Evolutionary conservation across 2,113 vertebrate genomes (phyloP), one percentile per base, ranked within the genome.

Genomic region (Porphyrio hochstetteri): DNA sequence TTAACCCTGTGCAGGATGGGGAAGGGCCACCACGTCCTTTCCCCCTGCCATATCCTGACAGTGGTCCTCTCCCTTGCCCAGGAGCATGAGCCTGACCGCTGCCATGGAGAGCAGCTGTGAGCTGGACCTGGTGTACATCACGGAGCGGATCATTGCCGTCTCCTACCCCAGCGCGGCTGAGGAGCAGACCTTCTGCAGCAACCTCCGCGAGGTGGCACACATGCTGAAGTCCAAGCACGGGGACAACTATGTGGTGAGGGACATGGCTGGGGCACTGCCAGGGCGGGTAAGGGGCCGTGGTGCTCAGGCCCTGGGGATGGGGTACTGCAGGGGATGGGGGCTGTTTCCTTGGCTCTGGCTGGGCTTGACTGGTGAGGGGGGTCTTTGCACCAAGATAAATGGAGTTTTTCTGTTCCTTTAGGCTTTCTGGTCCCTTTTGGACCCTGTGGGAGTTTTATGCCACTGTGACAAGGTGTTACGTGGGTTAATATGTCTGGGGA

Each of bases 161-260:
- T 99, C 99, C 93, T 99, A 99, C 95, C 98, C 99, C 93, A 98
- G 98, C 68, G 76, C 92, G 0, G 98, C 98, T 0, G 99, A 99
- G 15, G 99, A 99, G 95, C 98, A 98, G 94, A 99, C 95, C 97
- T 99, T 99, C 78, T 97, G 98, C 33, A 98, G 97, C 96, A 99
- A 99, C 98, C 98, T 99, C 90, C 98, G 98, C 0, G 99, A 99
- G 96, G 99, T 99, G 92, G 99, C 99, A 53, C 99, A 98, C 96
- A 99, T 99, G 99, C 98, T 99, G 94, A 98, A 98, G 96, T 99
- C 99, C 96, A 99, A 99, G 97, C 99, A 99, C 9, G 99, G 98
- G 6, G 98, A 99, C 94, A 99, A 98, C 97, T 99, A 99, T 48
- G 97, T 99, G 99, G 99, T 99, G 89, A 97, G 95, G 9, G 27